Conservation (phyloP, 2,888 invertebrate species). For the Aspidiotus rigidus region DNA sequence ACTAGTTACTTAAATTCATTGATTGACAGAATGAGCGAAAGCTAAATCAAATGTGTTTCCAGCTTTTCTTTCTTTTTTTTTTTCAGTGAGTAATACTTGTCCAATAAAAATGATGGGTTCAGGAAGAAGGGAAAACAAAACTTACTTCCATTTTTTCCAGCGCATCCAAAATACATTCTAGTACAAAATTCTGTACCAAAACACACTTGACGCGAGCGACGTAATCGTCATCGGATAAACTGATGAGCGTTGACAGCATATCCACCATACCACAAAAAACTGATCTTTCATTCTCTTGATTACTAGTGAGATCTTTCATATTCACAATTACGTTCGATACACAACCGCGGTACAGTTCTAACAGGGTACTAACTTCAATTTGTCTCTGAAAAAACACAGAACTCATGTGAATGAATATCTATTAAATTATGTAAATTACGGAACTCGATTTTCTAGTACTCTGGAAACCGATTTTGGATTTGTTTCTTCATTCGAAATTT, state of each 20-base stretch:
- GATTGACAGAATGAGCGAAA: neutral
- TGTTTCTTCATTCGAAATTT: too few relatives aligned
- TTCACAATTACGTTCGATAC: conserved; percentile 17
- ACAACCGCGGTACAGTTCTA: conserved; percentile 41
- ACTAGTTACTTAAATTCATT: neutral
- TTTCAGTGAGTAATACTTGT: too few relatives aligned
- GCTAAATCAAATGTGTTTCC: too few relatives aligned
- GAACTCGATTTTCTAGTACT: too few relatives aligned
- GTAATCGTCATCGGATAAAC: conserved; percentile 14
- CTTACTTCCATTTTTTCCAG: conserved; percentile 27
- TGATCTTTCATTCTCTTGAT: neutral
- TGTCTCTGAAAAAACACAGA: conserved; percentile 46
- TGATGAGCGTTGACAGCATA: conserved; percentile 25
- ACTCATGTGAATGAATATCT: too few relatives aligned
- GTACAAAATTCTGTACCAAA: conserved; percentile 30
- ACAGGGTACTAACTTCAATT: conserved; percentile 48
- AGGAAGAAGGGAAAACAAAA: neutral
- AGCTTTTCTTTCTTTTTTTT: too few relatives aligned
- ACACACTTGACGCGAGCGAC: conserved; percentile 14
- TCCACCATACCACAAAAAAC: conserved; percentile 18
- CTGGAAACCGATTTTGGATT: too few relatives aligned
- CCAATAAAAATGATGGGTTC: too few relatives aligned
- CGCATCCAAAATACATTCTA: conserved; percentile 26
- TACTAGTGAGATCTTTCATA: neutral
- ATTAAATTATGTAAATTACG: too few relatives aligned